These are phyloP conservation scores for Vireo altiloquus DNA, from an alignment of 2,113 vertebrate genomes.

Conservation along the genomic window DNA sequence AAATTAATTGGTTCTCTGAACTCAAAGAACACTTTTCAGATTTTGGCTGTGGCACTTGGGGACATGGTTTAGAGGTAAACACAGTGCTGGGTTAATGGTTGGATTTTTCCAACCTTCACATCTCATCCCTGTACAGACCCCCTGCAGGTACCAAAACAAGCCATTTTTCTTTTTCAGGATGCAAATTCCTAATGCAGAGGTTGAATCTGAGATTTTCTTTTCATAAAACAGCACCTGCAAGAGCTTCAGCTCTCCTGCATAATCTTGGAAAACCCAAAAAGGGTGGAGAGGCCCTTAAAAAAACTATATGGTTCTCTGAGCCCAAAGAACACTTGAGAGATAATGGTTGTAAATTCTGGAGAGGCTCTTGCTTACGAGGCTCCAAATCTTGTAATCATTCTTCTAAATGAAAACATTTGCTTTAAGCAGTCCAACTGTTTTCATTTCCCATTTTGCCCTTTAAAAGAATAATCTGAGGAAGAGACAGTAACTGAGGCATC, in stretches of 20 bases:
- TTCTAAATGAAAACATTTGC: neutral
- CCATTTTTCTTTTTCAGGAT: neutral
- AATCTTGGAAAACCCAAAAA: neutral
- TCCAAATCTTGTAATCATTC: neutral
- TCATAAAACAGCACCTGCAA: neutral
- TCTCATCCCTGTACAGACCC: neutral
- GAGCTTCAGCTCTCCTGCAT: neutral
- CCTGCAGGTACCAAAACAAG: neutral
- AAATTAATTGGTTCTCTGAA: neutral
- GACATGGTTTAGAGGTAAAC: neutral
- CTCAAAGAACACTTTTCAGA: neutral
- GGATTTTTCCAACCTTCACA: neutral
- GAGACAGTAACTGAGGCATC: neutral
- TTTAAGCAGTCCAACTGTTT: neutral
- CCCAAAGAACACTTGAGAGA: neutral
- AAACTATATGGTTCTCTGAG: neutral
- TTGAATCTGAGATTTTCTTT: neutral
- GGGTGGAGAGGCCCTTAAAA: neutral
- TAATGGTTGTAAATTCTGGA: neutral
- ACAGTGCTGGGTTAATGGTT: rapidly evolving
- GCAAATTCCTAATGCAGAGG: neutral
- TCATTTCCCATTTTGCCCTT: neutral
- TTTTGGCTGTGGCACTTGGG: neutral
- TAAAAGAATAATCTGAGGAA: neutral
- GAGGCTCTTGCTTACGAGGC: neutral